Base-by-base conservation (phyloP, 2,113 vertebrate genomes). In the Eretmodus cyanostictus region DNA sequence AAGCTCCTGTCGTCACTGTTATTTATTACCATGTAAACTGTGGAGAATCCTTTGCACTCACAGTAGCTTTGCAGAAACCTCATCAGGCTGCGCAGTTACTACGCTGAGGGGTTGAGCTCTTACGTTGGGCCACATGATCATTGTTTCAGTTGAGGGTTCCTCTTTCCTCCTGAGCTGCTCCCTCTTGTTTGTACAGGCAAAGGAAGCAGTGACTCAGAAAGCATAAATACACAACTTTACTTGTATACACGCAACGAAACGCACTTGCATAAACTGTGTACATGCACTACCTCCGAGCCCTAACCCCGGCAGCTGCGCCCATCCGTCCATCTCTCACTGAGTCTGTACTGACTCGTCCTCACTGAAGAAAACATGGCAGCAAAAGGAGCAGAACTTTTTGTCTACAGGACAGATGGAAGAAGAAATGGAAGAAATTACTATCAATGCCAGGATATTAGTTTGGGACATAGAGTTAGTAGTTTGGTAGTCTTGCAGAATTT, bases 21-120 rank as follows among this genome's bases (percentile, higher is more conserved):
- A 85, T 89, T 93, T 85, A 91, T 92, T 91, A 87, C 81, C 31
- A 38, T 86, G 51, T 89, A 83, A 55, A 81, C 31, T 76, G 80
- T 79, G 49, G 17, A 40, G 79, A 85, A 51, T 40, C 83, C n/a
- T 87, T 59, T 73, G 19, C 51, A 10, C 24, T 66, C 17, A 13
- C 38, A 19, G 36, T 42, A n/a, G 24, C 31, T 81, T 29, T 6
- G 27, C 27, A 16, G n/a, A 86, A 86, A 82, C 36, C 10, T 9
- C 22, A 31, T 83, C 17, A 10, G 51, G 12, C 63, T 53, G 19
- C 2, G 3, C 27, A 49, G 4, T 38, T 17, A 54, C 68, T 88
- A 22, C 9, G 57, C n/a, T 1, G 31, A 36, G 40, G 9, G 34
- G 85, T 61, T 85, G 31, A 84, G 17, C 22, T 71, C 24, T 24